Conservation (phyloP, 2,888 invertebrate species). For the Rhagophthalmus giganteus region DNA sequence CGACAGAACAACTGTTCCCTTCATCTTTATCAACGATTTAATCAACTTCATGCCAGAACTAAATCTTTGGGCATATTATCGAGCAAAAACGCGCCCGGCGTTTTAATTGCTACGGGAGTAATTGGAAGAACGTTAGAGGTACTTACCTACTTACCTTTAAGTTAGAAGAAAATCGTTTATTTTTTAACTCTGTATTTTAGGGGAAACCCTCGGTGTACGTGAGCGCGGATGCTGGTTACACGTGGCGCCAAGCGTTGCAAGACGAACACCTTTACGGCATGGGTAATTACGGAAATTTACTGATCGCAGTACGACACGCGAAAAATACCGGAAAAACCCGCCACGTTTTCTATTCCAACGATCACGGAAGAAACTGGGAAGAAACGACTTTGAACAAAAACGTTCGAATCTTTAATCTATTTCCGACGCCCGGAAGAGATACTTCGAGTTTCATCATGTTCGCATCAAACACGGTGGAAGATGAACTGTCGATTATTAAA, state of each 20-base stretch:
- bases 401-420: not conserved
- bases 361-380: not conserved
- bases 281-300: not conserved
- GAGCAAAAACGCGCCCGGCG: not conserved
- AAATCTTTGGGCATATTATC: not conserved
- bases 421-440: not conserved
- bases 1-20: not conserved
- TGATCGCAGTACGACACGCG: not conserved
- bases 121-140: not conserved
- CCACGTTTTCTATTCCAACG: not conserved
- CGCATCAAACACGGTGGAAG: not conserved
- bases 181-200: not conserved
- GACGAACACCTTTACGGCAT: not conserved
- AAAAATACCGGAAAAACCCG: not conserved
- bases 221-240: not conserved
- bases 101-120: not conserved
- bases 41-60: not conserved
- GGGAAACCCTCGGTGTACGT: not conserved
- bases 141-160: not conserved
- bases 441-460: not conserved
- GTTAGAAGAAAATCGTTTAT: too few species aligned
- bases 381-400: not conserved
- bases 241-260: not conserved
- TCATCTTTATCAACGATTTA: slow-evolving; percentile 1
- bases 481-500: not conserved